Conservation (phyloP, 2,113 vertebrate species). For the Monopterus albus region DNA sequence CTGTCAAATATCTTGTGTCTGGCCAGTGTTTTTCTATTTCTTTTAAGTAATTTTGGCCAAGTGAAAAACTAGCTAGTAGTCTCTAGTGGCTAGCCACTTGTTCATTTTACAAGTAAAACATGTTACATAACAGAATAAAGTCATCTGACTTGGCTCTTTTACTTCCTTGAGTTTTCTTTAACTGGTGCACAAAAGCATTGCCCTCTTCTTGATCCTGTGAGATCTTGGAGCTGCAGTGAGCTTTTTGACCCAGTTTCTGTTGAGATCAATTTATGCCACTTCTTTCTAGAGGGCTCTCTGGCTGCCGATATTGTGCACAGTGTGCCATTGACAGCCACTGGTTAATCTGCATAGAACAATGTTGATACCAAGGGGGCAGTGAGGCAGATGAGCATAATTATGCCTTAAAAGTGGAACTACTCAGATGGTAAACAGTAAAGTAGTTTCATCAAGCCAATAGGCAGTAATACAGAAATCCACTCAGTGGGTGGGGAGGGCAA, state of each 20-base stretch:
- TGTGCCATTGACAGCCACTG: conserved; percentile 7
- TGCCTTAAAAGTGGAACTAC: conserved; percentile 14
- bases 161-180: conserved; percentile 1
- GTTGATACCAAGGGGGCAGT: conserved; percentile 38
- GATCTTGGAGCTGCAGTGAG: conserved; percentile 7
- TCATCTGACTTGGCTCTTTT: neutral
- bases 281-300: conserved; percentile 32
- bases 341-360: conserved; percentile 39
- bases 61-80: conserved; percentile 13
- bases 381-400: conserved; percentile 38
- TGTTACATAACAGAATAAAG: conserved; percentile 17
- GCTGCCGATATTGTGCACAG: conserved; percentile 20
- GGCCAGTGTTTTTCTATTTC: neutral
- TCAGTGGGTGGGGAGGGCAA: conserved; percentile 1
- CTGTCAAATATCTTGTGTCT: neutral
- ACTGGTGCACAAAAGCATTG: neutral
- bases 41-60: neutral
- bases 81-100: conserved; percentile 25
- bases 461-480: conserved; percentile 2
- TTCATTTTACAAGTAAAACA: conserved; percentile 27
- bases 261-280: conserved; percentile 33
- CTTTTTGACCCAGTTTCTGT: conserved; percentile 28
- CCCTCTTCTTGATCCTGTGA: conserved; percentile 5
- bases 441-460: conserved; percentile 20
- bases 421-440: conserved; percentile 13